Evolutionary conservation across 2,797 vertebrate species (phyloP).

Genomic region (Agapornis canus): DNA sequence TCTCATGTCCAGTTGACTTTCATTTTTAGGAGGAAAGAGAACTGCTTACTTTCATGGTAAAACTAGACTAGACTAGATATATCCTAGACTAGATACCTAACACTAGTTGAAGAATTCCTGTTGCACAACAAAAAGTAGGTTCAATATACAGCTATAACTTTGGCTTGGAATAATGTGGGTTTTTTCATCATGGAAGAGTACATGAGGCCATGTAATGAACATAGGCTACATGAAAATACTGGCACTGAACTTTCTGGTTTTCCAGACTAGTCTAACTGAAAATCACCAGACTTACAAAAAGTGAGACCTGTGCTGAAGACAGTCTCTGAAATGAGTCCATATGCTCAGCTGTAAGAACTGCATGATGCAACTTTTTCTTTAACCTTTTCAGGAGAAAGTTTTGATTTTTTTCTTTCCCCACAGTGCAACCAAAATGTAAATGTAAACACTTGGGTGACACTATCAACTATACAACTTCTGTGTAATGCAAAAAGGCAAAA

Average conservation of each 20-base stretch:
- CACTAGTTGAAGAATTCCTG: not conserved
- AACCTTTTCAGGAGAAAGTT: not conserved
- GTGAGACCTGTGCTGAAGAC: not conserved
- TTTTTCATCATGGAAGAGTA: not conserved
- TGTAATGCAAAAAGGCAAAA: not conserved
- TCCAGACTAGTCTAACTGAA: not conserved
- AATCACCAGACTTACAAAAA: not conserved
- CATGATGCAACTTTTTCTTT: not conserved
- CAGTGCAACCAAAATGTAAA: not conserved
- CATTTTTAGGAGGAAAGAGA: not conserved
- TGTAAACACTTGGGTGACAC: not conserved
- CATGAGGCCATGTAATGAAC: not conserved
- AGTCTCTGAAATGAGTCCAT: not conserved
- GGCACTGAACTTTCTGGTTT: not conserved
- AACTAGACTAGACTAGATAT: not conserved
- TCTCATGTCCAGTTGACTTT: not conserved
- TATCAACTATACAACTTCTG: not conserved
- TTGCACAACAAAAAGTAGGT: not conserved
- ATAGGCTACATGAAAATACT: not conserved
- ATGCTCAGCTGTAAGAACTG: not conserved
- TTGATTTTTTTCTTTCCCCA: not conserved
- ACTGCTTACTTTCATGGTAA: not conserved
- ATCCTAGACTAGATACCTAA: not conserved
- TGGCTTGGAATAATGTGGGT: not conserved
- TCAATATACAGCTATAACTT: not conserved